Conservation (phyloP, 1,140 invertebrate species). For the Patella vulgata region DNA sequence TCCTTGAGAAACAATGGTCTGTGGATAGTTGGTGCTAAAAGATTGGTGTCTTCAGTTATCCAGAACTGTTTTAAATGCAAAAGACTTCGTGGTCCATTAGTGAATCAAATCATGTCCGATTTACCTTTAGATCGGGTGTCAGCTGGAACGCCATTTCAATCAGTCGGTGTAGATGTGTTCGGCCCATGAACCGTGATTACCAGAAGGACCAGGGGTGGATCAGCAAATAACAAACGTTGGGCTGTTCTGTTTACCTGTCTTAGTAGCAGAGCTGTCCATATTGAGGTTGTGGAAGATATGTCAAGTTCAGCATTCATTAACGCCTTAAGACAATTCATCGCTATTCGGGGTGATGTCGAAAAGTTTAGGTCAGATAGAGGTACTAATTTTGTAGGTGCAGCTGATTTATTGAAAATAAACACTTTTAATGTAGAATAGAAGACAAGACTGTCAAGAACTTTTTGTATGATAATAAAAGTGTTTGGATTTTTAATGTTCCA, state of each 20-base stretch:
- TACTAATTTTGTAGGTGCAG: too few species aligned
- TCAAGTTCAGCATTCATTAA: too few species aligned
- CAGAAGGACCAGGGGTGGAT: not conserved
- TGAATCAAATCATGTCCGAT: not conserved
- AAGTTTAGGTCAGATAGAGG: too few species aligned
- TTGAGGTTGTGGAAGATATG: not conserved
- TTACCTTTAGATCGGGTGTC: not conserved
- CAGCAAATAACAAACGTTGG: not conserved
- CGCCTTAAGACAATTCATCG: too few species aligned
- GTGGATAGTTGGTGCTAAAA: too few species aligned
- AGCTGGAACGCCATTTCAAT: not conserved
- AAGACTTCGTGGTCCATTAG: not conserved
- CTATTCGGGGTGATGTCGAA: too few species aligned
- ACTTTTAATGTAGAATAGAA: too few species aligned
- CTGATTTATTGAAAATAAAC: not conserved
- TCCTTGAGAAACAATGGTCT: too few species aligned
- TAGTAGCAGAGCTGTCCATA: not conserved
- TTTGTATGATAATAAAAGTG: too few species aligned
- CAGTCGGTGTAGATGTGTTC: not conserved
- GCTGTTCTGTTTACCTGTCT: slow-evolving; percentile 3
- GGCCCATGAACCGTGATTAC: not conserved
- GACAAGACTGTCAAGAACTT: too few species aligned
- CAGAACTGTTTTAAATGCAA: not conserved
- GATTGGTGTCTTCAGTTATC: too few species aligned
- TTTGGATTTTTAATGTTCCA: too few species aligned